phyloP scores from a whole-genome alignment of 2,888 invertebrate species.

The Heliconius charithonia region DNA sequence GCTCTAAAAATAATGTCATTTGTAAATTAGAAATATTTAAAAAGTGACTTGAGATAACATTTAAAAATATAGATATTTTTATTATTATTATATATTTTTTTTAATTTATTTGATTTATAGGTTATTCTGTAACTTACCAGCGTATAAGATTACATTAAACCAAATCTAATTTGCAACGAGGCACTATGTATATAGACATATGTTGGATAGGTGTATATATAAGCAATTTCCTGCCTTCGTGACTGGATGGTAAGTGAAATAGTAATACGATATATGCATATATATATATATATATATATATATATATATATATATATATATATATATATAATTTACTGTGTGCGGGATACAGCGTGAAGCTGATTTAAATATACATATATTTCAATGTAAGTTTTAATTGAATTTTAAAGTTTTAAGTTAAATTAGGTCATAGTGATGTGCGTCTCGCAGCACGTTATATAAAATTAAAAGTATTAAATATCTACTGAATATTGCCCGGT shows the following conservation, averaged over 20 bases:
- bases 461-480: background rate
- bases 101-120: too few species aligned
- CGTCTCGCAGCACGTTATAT: background rate
- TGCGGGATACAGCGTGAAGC: too few species aligned
- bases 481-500: background rate
- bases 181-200: background rate
- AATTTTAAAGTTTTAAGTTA: too few species aligned
- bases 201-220: background rate
- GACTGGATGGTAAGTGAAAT: background rate
- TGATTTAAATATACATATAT: too few species aligned
- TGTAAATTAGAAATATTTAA: conserved; percentile 7
- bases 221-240: conserved; percentile 35
- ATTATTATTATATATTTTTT: too few species aligned
- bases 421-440: background rate
- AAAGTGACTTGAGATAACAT: background rate
- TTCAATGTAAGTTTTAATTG: too few species aligned
- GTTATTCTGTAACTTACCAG: background rate
- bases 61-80: too few species aligned
- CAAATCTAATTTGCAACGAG: conserved; percentile 29
- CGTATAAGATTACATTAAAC: conserved; percentile 21
- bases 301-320: too few species aligned
- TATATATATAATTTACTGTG: too few species aligned
- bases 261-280: background rate
- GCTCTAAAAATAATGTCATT: background rate
- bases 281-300: too few species aligned